Conservation (phyloP, 1,140 invertebrate species). For the Eriocheir sinensis region DNA sequence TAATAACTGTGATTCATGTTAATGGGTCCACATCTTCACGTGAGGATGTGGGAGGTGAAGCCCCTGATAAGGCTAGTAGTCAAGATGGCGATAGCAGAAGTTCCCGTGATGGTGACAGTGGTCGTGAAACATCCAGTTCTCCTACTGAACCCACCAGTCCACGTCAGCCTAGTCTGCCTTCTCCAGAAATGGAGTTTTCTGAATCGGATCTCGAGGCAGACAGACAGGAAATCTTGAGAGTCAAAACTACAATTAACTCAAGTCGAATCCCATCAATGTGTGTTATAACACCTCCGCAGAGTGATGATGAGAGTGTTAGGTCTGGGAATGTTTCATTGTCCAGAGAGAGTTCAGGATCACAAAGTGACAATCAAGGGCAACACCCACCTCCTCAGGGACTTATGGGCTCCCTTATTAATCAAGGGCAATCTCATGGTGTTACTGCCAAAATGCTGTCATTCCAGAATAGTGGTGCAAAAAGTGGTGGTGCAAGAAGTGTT, state of each 20-base stretch:
- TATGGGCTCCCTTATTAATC: constrained; percentile 65
- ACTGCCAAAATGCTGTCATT: constrained; percentile 68
- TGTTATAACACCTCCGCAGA: constrained; percentile 93
- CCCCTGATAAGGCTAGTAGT: constrained; percentile 85
- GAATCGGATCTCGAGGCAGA: constrained; percentile 93
- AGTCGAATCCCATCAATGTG: constrained; percentile 95
- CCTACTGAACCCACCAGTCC: constrained; percentile 88
- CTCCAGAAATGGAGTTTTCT: constrained; percentile 87
- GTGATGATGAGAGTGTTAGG: constrained; percentile 87
- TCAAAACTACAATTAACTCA: constrained; percentile 92
- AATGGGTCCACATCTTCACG: constrained; percentile 79
- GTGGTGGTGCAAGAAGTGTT: constrained; percentile 66
- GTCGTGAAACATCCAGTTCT: constrained; percentile 90
- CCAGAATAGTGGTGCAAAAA: constrained; percentile 76
- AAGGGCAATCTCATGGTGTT: constrained; percentile 69
- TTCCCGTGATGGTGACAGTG: constrained; percentile 88
- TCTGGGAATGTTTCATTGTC: constrained; percentile 72
- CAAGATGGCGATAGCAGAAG: constrained; percentile 83
- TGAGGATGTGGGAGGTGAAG: constrained; percentile 83
- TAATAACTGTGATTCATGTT: constrained; percentile 80
- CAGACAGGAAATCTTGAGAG: constrained; percentile 90
- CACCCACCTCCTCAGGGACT: constrained; percentile 74
- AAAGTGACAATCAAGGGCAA: constrained; percentile 68
- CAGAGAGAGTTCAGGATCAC: constrained; percentile 73
- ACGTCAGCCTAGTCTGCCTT: constrained; percentile 70